These are phyloP conservation scores for Heliconius ethilla DNA, from an alignment of 2,888 invertebrate species.

Conservation along the genomic window DNA sequence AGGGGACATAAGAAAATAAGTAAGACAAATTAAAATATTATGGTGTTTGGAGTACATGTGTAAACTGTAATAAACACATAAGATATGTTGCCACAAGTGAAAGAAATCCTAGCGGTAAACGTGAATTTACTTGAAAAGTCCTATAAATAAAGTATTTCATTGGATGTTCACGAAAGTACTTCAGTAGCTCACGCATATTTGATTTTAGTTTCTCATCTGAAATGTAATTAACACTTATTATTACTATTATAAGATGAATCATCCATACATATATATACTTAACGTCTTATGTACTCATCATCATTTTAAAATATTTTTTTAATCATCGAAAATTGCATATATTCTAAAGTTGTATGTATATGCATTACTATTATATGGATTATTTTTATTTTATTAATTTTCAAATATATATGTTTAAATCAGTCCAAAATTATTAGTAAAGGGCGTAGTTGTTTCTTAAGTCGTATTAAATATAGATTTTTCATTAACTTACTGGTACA, in stretches of 20 bases:
- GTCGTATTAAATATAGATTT: too few relatives aligned
- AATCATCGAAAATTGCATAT: too few relatives aligned
- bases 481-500: slow-evolving; percentile 22
- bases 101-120: slow-evolving; percentile 33
- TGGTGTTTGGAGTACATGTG: slow-evolving; percentile 19
- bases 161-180: slow-evolving; percentile 29
- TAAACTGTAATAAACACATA: slow-evolving; percentile 35
- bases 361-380: too few relatives aligned
- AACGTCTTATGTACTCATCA: too few relatives aligned
- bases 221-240: background rate
- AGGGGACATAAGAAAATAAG: background rate
- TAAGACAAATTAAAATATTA: background rate
- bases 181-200: slow-evolving; percentile 29
- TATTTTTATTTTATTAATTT: too few relatives aligned
- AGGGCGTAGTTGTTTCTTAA: too few relatives aligned
- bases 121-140: slow-evolving; percentile 21
- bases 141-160: slow-evolving; percentile 34
- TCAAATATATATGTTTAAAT: background rate
- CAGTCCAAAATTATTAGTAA: too few relatives aligned
- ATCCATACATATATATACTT: too few relatives aligned
- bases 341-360: too few relatives aligned
- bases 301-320: too few relatives aligned
- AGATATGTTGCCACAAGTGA: slow-evolving; percentile 31
- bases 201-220: slow-evolving; percentile 24
- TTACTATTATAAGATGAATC: too few relatives aligned